These are phyloP conservation scores for Equus quagga DNA, from an alignment of 2,113 vertebrate genomes.

Conservation along the genomic window DNA sequence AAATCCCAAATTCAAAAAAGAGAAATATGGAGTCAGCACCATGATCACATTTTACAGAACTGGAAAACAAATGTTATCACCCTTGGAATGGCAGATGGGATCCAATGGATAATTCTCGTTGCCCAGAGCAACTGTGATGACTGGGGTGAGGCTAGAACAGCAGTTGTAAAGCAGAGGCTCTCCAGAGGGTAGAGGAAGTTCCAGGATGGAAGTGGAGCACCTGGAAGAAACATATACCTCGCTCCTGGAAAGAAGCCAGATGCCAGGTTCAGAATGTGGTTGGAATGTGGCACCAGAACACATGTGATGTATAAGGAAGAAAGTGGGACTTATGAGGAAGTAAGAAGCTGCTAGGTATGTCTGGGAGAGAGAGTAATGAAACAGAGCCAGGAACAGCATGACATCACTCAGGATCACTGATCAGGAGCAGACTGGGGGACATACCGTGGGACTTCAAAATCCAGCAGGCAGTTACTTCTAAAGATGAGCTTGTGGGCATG, in stretches of 20 bases:
- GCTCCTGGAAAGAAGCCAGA: neutral
- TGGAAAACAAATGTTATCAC: neutral
- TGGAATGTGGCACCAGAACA: neutral
- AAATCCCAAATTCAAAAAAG: slow-evolving; percentile 26
- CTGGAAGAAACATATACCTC: neutral
- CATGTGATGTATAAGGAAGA: neutral
- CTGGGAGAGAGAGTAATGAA: neutral
- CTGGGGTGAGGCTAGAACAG: neutral
- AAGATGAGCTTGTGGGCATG: slow-evolving; percentile 8
- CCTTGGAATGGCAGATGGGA: neutral
- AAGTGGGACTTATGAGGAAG: neutral
- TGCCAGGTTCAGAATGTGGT: neutral
- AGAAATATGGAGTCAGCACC: neutral
- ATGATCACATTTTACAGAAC: neutral
- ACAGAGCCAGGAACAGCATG: neutral
- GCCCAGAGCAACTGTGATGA: neutral
- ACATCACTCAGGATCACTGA: neutral
- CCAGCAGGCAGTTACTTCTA: slow-evolving; percentile 38
- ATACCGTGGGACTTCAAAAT: neutral
- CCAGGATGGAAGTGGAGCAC: neutral
- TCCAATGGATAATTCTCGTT: slow-evolving; percentile 5
- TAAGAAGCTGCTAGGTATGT: neutral
- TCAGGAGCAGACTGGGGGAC: neutral
- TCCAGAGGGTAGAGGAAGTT: neutral
- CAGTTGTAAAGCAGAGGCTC: neutral